A percentile compares a stretch with the other conserved stretches of the same genome.
phyloP scores from a whole-genome alignment of 1,140 invertebrate species.

The Bombus ignitus region DNA sequence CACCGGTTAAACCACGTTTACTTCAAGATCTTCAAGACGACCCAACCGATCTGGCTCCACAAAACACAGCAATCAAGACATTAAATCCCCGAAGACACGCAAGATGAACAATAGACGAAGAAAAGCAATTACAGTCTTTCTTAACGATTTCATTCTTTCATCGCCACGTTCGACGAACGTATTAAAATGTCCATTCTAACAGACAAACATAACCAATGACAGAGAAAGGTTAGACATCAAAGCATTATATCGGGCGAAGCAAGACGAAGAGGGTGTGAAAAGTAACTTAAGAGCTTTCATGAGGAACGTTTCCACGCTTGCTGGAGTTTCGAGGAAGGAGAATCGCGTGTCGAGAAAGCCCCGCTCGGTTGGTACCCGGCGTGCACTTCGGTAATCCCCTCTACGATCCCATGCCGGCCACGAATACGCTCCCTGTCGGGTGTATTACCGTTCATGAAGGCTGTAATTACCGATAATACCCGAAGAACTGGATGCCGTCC shows the following conservation, averaged over 20 bases:
- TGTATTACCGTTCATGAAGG: slow-evolving; percentile 65
- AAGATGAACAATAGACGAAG: neutral
- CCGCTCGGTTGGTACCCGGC: slow-evolving; percentile 25
- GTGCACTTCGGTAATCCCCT: slow-evolving; percentile 55
- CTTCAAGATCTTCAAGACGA: neutral
- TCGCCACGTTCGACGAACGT: slow-evolving; percentile 31
- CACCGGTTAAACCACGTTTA: neutral
- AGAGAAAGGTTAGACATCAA: neutral
- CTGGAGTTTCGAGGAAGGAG: slow-evolving; percentile 61
- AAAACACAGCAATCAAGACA: neutral
- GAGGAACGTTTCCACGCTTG: slow-evolving; percentile 61
- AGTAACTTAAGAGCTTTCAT: slow-evolving; percentile 62
- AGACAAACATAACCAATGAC: neutral
- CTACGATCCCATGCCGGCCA: slow-evolving; percentile 42
- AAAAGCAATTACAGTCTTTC: neutral
- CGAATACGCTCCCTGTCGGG: slow-evolving; percentile 55
- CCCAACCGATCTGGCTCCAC: neutral
- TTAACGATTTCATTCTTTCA: too few species aligned
- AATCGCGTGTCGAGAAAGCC: slow-evolving; percentile 63
- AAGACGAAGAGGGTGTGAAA: slow-evolving; percentile 19
- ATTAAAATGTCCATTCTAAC: slow-evolving; percentile 20
- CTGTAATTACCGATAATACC: slow-evolving; percentile 71
- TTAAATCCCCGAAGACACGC: neutral
- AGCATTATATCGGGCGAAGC: neutral
- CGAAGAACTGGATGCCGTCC: slow-evolving; percentile 63